Percentiles rank a stretch among this genome's conserved stretches.
These are phyloP conservation scores for Leptopilina boulardi DNA, from an alignment of 1,140 invertebrate genomes.

Conservation along the genomic window DNA sequence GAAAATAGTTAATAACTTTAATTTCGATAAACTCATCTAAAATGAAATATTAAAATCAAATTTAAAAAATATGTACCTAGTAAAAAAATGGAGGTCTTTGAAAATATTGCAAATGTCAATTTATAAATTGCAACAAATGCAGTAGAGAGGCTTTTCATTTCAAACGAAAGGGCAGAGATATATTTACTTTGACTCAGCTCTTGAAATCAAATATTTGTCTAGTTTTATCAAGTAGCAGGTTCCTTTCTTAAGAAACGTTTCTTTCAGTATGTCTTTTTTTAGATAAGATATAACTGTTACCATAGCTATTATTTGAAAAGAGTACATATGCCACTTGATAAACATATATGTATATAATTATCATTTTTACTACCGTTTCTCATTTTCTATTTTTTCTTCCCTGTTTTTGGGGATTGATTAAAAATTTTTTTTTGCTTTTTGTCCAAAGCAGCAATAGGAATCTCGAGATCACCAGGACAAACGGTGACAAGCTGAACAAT, in stretches of 20 bases:
- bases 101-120: too few relatives aligned
- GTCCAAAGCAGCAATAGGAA: constrained; percentile 68
- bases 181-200: constrained; percentile 24
- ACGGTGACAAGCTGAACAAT: constrained; percentile 72
- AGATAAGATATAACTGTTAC: constrained; percentile 11
- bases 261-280: not conserved
- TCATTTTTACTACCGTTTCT: constrained; percentile 1
- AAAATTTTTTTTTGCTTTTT: constrained; percentile 31
- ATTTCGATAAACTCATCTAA: too few relatives aligned
- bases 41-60: too few relatives aligned
- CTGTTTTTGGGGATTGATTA: not conserved
- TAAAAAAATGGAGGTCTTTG: too few relatives aligned
- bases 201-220: constrained; percentile 16
- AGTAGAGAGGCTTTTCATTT: not conserved
- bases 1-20: too few relatives aligned
- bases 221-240: constrained; percentile 23
- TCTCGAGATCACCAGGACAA: constrained; percentile 73
- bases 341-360: not conserved
- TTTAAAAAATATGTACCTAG: too few relatives aligned
- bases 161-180: constrained; percentile 3
- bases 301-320: constrained; percentile 21
- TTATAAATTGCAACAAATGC: not conserved
- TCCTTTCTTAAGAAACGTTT: not conserved
- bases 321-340: constrained; percentile 16
- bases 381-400: not conserved